Conservation (phyloP, 2,113 vertebrate genomes). For the Melierax canorus region DNA sequence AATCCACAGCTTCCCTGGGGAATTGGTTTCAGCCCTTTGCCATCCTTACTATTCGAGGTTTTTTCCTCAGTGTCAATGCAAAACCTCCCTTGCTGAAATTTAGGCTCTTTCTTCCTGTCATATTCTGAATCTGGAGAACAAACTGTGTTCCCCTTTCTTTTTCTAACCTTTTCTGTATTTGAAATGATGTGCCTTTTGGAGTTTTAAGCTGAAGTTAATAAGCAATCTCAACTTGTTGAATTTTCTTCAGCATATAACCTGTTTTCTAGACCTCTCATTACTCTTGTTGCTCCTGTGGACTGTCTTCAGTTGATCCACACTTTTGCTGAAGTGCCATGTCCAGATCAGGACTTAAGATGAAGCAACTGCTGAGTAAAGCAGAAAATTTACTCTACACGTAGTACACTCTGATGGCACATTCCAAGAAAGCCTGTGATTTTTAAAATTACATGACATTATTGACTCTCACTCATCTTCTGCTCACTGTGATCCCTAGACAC, state of each 20-base stretch:
- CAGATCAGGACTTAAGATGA: background rate
- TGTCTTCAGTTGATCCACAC: background rate
- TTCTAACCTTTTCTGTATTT: background rate
- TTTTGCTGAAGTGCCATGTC: background rate
- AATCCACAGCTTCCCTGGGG: background rate
- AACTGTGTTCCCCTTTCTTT: background rate
- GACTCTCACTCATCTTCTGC: background rate
- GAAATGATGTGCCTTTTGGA: background rate
- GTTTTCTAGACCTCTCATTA: background rate
- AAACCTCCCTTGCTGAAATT: background rate
- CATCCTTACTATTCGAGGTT: background rate
- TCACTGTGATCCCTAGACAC: background rate
- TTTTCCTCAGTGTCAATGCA: background rate
- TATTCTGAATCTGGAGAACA: background rate
- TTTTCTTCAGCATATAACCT: background rate
- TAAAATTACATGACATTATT: background rate
- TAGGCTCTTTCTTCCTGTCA: background rate
- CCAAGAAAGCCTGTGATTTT: background rate
- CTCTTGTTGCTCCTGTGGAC: background rate
- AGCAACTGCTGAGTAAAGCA: background rate
- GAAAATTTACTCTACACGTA: background rate
- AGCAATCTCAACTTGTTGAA: background rate
- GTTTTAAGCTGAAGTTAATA: background rate
- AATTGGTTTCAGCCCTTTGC: background rate
- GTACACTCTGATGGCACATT: background rate